These are phyloP conservation scores for Cheilosia pagana DNA, from an alignment of 2,888 invertebrate species.

Conservation along the genomic window DNA sequence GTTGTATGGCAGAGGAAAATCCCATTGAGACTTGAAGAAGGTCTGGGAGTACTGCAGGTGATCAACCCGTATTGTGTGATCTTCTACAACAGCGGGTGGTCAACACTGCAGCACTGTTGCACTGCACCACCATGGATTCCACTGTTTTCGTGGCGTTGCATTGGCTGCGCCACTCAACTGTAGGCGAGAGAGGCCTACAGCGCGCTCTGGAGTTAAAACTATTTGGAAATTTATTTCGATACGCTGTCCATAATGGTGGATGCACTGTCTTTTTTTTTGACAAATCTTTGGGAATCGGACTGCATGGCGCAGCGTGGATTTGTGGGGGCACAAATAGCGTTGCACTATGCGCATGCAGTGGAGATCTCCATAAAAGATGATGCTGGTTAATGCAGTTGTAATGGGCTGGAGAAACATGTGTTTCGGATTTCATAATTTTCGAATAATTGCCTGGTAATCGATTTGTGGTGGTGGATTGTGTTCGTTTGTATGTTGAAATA, in stretches of 20 bases:
- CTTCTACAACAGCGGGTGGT: conserved; percentile 72
- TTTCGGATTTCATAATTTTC: conserved; percentile 67
- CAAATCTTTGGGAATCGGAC: conserved; percentile 59
- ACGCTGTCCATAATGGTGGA: conserved; percentile 54
- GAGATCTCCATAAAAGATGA: conserved; percentile 57
- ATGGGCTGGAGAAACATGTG: conserved; percentile 66
- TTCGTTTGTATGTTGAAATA: background rate
- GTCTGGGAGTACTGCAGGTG: conserved; percentile 65
- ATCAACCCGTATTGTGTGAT: conserved; percentile 75
- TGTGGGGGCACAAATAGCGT: conserved; percentile 47
- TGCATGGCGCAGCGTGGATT: conserved; percentile 47
- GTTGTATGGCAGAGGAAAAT: conserved; percentile 48
- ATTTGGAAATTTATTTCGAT: conserved; percentile 63
- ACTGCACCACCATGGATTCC: conserved; percentile 37
- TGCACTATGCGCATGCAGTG: conserved; percentile 52
- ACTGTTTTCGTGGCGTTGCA: background rate
- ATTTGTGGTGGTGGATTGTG: conserved; percentile 36
- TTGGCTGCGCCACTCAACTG: conserved; percentile 5
- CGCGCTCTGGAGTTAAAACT: conserved; percentile 22
- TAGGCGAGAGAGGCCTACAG: background rate
- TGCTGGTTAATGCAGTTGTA: conserved; percentile 70
- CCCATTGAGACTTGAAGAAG: conserved; percentile 25
- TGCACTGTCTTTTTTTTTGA: conserved; percentile 41
- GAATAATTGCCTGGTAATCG: conserved; percentile 66
- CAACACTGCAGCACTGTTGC: conserved; percentile 44